Percentiles rank a stretch among this genome's conserved stretches.
Evolutionary conservation across 2,113 vertebrate genomes (phyloP).

Genomic region (Phaethornis superciliosus): DNA sequence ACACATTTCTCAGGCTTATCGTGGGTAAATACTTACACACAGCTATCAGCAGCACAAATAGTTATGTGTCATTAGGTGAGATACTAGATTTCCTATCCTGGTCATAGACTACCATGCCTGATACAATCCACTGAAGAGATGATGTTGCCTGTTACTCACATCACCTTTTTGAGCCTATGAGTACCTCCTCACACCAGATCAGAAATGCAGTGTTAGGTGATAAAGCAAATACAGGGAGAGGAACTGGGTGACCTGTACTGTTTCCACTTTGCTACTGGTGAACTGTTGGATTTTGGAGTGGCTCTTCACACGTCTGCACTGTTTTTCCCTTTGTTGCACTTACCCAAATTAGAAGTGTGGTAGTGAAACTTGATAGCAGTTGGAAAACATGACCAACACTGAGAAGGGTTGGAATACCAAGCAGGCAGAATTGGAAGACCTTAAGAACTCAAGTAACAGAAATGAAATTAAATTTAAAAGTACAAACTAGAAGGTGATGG

Average conservation of each 20-base stretch:
- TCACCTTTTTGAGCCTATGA: neutral
- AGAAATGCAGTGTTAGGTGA: neutral
- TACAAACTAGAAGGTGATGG: slow-evolving; percentile 50
- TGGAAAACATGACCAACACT: neutral
- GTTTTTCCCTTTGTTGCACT: neutral
- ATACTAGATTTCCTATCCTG: neutral
- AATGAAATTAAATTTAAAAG: slow-evolving; percentile 63
- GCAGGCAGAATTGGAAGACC: slow-evolving; percentile 21
- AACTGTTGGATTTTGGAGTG: neutral
- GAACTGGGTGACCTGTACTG: neutral
- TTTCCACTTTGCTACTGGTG: neutral
- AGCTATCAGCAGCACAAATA: neutral
- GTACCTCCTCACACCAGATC: neutral
- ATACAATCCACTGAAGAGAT: neutral
- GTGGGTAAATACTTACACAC: neutral
- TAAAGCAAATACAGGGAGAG: neutral
- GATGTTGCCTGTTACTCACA: neutral
- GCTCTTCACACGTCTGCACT: neutral
- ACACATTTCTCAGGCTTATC: neutral
- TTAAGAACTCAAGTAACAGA: slow-evolving; percentile 49
- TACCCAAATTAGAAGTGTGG: neutral
- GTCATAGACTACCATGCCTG: neutral
- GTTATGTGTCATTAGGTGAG: neutral
- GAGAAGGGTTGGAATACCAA: slow-evolving; percentile 40
- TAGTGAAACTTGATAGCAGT: neutral